These are phyloP conservation scores for Colletes collaris DNA, from an alignment of 2,888 invertebrate species.

Conservation along the genomic window DNA sequence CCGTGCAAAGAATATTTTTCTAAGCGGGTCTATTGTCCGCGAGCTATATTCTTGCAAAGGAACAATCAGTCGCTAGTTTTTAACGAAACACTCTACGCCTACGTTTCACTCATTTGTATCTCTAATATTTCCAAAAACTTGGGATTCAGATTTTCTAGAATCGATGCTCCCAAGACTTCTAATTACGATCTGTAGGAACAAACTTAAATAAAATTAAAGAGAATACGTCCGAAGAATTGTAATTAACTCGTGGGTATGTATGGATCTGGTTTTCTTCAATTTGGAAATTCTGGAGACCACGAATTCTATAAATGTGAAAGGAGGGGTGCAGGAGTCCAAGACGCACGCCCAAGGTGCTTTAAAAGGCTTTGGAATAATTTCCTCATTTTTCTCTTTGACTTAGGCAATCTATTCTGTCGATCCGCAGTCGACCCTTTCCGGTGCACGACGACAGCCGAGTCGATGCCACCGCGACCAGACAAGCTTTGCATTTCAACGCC, in stretches of 20 bases:
- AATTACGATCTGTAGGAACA: too few species aligned
- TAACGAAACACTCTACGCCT: background rate
- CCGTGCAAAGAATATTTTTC: constrained; percentile 27
- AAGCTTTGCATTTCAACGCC: constrained; percentile 55
- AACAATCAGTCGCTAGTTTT: background rate
- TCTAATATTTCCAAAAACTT: too few species aligned
- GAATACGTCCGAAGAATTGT: too few species aligned
- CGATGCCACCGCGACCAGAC: constrained; percentile 38
- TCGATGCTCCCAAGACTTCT: too few species aligned
- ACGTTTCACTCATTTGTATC: too few species aligned
- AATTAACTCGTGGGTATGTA: too few species aligned
- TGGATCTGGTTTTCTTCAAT: too few species aligned
- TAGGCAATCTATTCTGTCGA: constrained; percentile 62
- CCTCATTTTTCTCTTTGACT: constrained; percentile 65
- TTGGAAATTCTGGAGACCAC: background rate
- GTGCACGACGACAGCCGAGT: constrained; percentile 36
- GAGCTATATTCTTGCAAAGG: background rate
- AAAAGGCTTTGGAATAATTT: constrained; percentile 62
- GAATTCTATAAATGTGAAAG: constrained; percentile 3
- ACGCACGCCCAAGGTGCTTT: constrained; percentile 23
- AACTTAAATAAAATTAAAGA: too few species aligned
- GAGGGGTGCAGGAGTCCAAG: background rate
- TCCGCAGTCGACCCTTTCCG: constrained; percentile 28
- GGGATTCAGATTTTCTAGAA: too few species aligned
- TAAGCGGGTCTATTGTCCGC: constrained; percentile 17